These are phyloP conservation scores for Branchellion lobata DNA, from an alignment of 2,888 invertebrate genomes.

Conservation along the genomic window DNA sequence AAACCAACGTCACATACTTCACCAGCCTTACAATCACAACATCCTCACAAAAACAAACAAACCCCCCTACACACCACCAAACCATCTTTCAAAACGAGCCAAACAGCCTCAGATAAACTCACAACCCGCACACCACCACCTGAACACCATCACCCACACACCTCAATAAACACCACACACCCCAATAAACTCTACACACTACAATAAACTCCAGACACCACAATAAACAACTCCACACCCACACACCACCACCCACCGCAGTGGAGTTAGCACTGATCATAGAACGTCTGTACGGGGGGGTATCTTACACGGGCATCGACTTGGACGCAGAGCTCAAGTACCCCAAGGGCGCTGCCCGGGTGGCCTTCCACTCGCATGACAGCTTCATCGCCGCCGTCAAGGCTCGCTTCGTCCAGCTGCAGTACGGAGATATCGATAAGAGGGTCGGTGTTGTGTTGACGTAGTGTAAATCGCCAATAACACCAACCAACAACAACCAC, in stretches of 20 bases:
- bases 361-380: constrained; percentile 97
- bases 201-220: too few species aligned
- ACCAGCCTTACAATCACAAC: neutral
- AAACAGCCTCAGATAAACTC: too few species aligned
- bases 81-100: too few species aligned
- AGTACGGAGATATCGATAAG: constrained; percentile 97
- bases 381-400: constrained; percentile 98
- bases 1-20: neutral
- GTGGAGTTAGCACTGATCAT: constrained; percentile 98
- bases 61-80: too few species aligned
- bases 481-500: too few species aligned
- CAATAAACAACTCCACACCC: too few species aligned
- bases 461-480: too few species aligned
- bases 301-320: constrained; percentile 98
- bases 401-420: constrained; percentile 94
- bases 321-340: constrained; percentile 98
- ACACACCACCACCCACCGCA: constrained; percentile 57
- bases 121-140: too few species aligned
- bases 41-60: neutral
- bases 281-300: constrained; percentile 96
- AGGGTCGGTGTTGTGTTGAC: constrained; percentile 75
- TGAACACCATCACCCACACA: too few species aligned
- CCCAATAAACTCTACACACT: too few species aligned
- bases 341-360: constrained; percentile 96
- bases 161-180: too few species aligned